Base-by-base conservation (phyloP, 2,797 vertebrate species). In the Xiphorhynchus erythropygius region DNA sequence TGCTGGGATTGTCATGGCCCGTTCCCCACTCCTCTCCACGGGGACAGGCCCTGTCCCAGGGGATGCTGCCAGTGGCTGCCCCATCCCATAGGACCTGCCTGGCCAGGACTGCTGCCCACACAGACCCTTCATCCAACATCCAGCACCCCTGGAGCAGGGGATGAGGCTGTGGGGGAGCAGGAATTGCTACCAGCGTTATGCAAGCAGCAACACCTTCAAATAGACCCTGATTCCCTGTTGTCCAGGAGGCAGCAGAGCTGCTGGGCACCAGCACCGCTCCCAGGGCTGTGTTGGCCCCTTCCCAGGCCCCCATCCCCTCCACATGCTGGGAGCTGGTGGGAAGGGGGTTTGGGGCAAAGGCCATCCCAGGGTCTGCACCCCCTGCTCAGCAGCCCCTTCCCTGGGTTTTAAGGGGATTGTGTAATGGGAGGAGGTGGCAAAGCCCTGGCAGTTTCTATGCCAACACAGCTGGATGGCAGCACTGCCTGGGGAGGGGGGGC, bases 391-490 rank as follows among this genome's bases (percentile, higher is more conserved):
- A 59, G 80, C 87, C 68, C 64, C 60, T 53, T 42, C 42, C 8
- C 63, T 5, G 30, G 50, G 15, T 42, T 49, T 5, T 6, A 12
- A 41, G 68, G 32, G 70, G 18, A 11, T 85, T 89, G 89, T 95
- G 90, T 32, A 84, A 83, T 9, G 2, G 68, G 78, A 62, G 18
- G 71, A 9, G 0, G 37, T 21, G 37, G 71, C 81, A 64, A 56
- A 88, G 91, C 92, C n/a, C 21, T 2, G 52, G 64, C 22, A 11
- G 96, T 97, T 97, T 96, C 96, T 92, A 85, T 95, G 96, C 94
- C 96, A 96, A 94, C 95, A 59, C 91, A 75, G 82, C 92, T 90
- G 93, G 86, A 49, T 55, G 86, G 69, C 56, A 15, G 93, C 49
- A 2, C 65, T 33, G 90, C 87, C 22, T 3, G 79, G 32, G 70